phyloP scores from a whole-genome alignment of 2,888 invertebrate species.

The Criorhina ranunculi region DNA sequence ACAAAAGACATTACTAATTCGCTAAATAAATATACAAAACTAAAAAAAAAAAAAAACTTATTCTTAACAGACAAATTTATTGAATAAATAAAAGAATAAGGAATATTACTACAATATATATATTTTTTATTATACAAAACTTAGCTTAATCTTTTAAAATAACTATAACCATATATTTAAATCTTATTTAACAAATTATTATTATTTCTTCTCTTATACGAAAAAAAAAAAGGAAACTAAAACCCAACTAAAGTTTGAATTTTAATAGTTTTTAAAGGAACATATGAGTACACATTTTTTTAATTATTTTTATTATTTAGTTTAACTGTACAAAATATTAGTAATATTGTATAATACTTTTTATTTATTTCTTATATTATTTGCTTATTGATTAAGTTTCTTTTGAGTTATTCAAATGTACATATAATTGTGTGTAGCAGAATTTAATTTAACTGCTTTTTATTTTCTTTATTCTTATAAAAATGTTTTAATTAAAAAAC shows the following conservation, averaged over 20 bases:
- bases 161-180: conserved; percentile 27
- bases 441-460: conserved; percentile 32
- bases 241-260: conserved; percentile 21
- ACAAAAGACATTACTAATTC: conserved; percentile 46
- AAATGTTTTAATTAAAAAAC: conserved; percentile 12
- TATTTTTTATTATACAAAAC: conserved; percentile 57
- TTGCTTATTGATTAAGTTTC: conserved; percentile 6
- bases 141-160: conserved; percentile 31
- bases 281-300: conserved; percentile 69
- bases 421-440: conserved; percentile 57
- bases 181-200: conserved; percentile 40
- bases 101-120: conserved; percentile 20
- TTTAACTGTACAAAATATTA: conserved; percentile 71
- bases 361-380: conserved; percentile 26
- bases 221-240: conserved; percentile 34
- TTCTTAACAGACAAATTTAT: conserved; percentile 22
- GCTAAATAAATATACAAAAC: conserved; percentile 64
- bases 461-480: conserved; percentile 5
- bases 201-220: conserved; percentile 1
- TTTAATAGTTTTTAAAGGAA: conserved; percentile 56
- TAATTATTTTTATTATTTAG: conserved; percentile 31
- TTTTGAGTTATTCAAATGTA: conserved; percentile 59
- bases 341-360: conserved; percentile 47
- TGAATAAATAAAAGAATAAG: conserved; percentile 44
- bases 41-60: conserved; percentile 14